Base-by-base conservation (phyloP, 2,113 vertebrate genomes). In the Notechis scutatus region DNA sequence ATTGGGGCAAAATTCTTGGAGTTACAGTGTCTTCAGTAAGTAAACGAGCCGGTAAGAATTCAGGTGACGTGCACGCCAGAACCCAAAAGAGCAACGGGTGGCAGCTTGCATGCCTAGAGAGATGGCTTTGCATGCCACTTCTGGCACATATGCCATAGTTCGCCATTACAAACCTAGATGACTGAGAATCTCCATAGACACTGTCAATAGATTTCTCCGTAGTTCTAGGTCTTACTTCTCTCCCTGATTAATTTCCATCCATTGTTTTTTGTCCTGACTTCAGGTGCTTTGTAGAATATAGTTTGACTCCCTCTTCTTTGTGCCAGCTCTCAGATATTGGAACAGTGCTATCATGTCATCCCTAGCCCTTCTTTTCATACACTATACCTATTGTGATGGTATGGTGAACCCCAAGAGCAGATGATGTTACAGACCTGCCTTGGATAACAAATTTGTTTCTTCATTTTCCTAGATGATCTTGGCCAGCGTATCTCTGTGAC, bases 21-120 rank as follows among this genome's bases (percentile, higher is more conserved):
- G 29, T 34, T 93, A 95, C 20, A 91, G 94, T 29, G 92, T 89
- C 2, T 47, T 93, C 12, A 91, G 94, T 95, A 69, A 95, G 95
- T 94, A 88, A 5, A 29, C 1, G n/a, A 6, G 1, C n/a, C 26
- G 15, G 29, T 47, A 92, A 87, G 54, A 4, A 24, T 23, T 23
- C 3, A 24, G 1, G 8, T 50, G 8, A 50, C 0, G 47, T 1
- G 8, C 8, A 0, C 1, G 8, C 47, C 8, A 1, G 47, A 50
- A 50, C 47, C 8, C 47, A 50, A 50, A 50, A 50, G 7, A 50
- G 7, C 8, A 50, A 50, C 47, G 0, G 1, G 8, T 50, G 8
- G 8, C 47, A 50, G 47, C 47, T 50, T 50, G 47, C 47, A 50
- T 50, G 47, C 8, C 47, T 7, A 50, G 47, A 9, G 47, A 50